A percentile compares a stretch with the other conserved stretches of the same genome.
These are phyloP conservation scores for Serinus canaria DNA, from an alignment of 2,113 vertebrate genomes.

Conservation along the genomic window DNA sequence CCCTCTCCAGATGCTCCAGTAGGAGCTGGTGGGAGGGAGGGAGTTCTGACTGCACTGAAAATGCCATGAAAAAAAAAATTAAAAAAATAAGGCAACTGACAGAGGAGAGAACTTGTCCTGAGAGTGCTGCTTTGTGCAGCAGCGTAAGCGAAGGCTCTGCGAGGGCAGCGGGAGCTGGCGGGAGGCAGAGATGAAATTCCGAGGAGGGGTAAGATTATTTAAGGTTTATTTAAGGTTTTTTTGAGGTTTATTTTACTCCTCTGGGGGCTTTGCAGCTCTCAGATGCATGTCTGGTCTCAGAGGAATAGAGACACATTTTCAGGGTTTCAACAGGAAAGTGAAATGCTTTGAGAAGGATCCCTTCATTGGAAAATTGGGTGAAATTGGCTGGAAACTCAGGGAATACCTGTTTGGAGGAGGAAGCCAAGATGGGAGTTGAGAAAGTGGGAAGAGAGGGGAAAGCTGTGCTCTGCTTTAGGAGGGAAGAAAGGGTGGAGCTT, in stretches of 20 bases:
- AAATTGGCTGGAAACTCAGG: background rate
- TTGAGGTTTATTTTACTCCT: background rate
- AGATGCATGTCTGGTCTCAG: background rate
- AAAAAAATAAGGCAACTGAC: slow-evolving; percentile 5
- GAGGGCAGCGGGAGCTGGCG: background rate
- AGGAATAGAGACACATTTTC: background rate
- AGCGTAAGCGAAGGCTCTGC: background rate
- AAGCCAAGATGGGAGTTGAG: background rate
- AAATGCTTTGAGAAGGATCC: background rate
- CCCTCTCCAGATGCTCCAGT: slow-evolving; percentile 45
- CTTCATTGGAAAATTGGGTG: background rate
- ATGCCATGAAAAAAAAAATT: slow-evolving; percentile 9
- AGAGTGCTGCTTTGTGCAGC: slow-evolving; percentile 15
- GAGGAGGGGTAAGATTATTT: slow-evolving; percentile 57
- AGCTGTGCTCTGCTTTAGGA: background rate
- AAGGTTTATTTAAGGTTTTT: background rate
- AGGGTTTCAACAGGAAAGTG: background rate
- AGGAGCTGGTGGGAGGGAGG: slow-evolving; percentile 65
- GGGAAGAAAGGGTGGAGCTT: slow-evolving; percentile 41
- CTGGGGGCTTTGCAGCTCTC: background rate
- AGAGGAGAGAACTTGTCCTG: slow-evolving; percentile 49
- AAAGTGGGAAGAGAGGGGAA: background rate
- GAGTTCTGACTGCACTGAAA: slow-evolving; percentile 28
- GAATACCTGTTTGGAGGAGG: background rate
- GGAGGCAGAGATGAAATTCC: slow-evolving; percentile 66